Conservation (phyloP, 2,888 invertebrate species). For the Protophormia terraenovae region DNA sequence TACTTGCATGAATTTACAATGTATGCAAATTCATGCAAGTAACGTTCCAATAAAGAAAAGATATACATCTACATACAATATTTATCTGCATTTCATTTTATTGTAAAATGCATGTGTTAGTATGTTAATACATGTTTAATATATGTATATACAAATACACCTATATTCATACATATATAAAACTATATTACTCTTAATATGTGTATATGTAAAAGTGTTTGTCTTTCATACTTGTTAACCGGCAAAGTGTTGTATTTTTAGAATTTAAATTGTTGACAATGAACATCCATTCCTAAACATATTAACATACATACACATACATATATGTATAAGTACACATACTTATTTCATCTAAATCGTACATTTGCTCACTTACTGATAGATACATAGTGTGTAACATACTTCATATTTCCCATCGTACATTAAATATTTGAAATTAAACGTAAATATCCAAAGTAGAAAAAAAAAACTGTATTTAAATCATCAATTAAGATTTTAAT, state of each 20-base stretch:
- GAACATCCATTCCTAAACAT: slow-evolving; percentile 31
- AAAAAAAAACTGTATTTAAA: neutral
- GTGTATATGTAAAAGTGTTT: slow-evolving; percentile 33
- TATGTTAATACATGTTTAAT: slow-evolving; percentile 15
- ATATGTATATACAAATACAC: neutral
- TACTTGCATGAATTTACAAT: slow-evolving; percentile 9
- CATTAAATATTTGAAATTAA: slow-evolving; percentile 23
- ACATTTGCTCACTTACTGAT: slow-evolving; percentile 5
- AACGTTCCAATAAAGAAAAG: slow-evolving; percentile 39
- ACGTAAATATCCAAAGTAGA: neutral
- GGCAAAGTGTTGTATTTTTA: slow-evolving; percentile 63
- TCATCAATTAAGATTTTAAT: slow-evolving; percentile 25
- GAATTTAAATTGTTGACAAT: slow-evolving; percentile 65
- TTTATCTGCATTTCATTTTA: slow-evolving; percentile 37
- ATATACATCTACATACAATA: slow-evolving; percentile 33
- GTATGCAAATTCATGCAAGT: slow-evolving; percentile 36
- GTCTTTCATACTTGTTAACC: slow-evolving; percentile 56
- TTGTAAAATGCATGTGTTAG: slow-evolving; percentile 20
- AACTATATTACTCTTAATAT: no score
- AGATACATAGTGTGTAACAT: neutral
- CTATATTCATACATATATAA: neutral
- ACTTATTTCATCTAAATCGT: neutral
- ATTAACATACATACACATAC: neutral
- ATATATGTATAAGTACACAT: neutral
- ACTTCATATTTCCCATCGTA: slow-evolving; percentile 25